Evolutionary conservation across 1,140 invertebrate species (phyloP).

Genomic region (Lutraria rhynchaena): DNA sequence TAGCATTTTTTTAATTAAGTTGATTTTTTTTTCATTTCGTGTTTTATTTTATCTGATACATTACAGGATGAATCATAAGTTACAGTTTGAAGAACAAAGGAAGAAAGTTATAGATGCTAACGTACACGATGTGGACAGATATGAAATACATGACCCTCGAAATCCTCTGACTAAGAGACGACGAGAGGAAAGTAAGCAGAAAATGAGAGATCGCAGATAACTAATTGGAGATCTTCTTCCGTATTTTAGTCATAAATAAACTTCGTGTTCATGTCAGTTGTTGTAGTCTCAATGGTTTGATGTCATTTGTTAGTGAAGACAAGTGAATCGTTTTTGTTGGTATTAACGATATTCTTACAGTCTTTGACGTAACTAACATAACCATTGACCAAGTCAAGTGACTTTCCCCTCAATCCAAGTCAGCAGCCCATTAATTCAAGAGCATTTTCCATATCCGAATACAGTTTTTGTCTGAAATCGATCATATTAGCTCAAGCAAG

Average conservation of each 20-base stretch:
- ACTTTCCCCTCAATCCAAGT: too few relatives aligned
- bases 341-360: too few relatives aligned
- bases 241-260: neutral
- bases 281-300: neutral
- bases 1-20: too few relatives aligned
- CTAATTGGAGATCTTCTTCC: neutral
- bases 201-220: conserved; percentile 65
- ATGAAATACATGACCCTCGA: conserved; percentile 96
- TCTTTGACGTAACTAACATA: too few relatives aligned
- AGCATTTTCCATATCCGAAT: too few relatives aligned
- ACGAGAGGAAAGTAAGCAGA: conserved; percentile 85
- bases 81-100: conserved; percentile 92
- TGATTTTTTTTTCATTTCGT: too few relatives aligned
- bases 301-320: too few relatives aligned
- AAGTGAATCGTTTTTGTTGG: too few relatives aligned
- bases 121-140: conserved; percentile 92
- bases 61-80: conserved; percentile 90
- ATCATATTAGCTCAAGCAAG: too few relatives aligned
- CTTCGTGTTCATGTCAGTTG: neutral
- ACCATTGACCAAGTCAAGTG: too few relatives aligned
- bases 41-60: neutral
- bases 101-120: conserved; percentile 96
- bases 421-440: too few relatives aligned
- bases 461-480: too few relatives aligned
- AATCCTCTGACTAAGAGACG: conserved; percentile 96